phyloP scores from a whole-genome alignment of 2,113 vertebrate genomes.

The Illadopsis cleaveri region DNA sequence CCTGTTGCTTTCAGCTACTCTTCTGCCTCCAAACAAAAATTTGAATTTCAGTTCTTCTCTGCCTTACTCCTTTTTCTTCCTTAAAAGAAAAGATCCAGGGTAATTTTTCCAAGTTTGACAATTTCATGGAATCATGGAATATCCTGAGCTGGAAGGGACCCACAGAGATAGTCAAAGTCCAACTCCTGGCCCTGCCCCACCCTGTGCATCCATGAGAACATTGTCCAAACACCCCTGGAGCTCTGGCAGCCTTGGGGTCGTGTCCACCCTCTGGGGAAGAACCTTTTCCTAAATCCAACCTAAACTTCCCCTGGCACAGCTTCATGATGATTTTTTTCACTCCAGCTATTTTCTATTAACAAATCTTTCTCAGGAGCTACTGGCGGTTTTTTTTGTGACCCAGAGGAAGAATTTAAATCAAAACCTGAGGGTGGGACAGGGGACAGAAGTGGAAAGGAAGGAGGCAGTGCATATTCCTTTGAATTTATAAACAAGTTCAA shows the following conservation, averaged over 20 bases:
- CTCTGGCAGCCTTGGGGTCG: neutral
- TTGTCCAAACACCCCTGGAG: fast-evolving
- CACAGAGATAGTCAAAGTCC: too few relatives aligned
- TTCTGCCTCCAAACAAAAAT: neutral
- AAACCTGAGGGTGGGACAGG: neutral
- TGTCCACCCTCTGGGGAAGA: neutral
- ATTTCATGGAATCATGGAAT: neutral
- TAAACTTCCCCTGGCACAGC: neutral
- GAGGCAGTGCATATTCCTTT: neutral
- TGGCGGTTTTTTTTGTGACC: neutral
- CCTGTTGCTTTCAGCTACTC: neutral
- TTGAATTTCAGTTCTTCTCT: neutral
- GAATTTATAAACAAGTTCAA: neutral
- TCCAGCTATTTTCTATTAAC: neutral
- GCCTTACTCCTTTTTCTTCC: neutral
- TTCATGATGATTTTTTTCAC: neutral
- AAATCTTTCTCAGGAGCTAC: neutral
- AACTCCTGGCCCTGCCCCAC: too few relatives aligned
- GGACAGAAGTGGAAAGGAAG: neutral
- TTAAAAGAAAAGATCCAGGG: too few relatives aligned
- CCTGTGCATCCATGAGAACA: neutral
- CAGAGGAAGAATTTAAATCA: neutral
- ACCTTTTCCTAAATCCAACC: neutral
- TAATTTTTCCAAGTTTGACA: neutral
- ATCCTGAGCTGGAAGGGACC: neutral